These are phyloP conservation scores for Arenaria interpres DNA, from an alignment of 2,113 vertebrate genomes.

Conservation along the genomic window DNA sequence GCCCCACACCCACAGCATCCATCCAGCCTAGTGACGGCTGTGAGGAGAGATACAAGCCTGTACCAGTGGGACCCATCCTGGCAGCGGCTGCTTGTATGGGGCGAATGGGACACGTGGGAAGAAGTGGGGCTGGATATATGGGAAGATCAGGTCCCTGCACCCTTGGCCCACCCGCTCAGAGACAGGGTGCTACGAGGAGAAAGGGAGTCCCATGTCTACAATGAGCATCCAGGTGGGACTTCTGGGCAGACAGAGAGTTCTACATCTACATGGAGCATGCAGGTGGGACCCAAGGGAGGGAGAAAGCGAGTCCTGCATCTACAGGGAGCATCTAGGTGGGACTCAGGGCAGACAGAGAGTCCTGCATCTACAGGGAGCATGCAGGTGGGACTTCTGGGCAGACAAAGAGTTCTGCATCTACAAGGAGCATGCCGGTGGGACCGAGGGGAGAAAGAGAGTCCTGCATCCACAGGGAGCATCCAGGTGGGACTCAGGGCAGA, in stretches of 20 bases:
- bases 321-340: no score
- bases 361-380: no score
- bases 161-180: background rate
- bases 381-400: no score
- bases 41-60: background rate
- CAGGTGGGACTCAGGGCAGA: no score
- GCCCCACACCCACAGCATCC: background rate
- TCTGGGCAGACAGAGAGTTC: background rate
- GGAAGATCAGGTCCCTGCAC: background rate
- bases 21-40: background rate
- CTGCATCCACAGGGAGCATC: background rate
- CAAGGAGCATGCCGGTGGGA: no score
- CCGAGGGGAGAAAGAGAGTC: background rate
- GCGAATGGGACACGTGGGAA: background rate
- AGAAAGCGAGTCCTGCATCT: background rate
- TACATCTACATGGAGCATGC: background rate
- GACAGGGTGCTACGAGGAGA: background rate
- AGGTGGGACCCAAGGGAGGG: no score
- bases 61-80: background rate
- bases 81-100: background rate
- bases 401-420: no score
- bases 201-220: background rate
- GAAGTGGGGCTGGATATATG: background rate
- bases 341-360: background rate
- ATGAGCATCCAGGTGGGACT: background rate